A percentile compares a stretch with the other conserved stretches of the same genome.
Conservation (phyloP, 2,113 vertebrate species). For the rabbit (Oryctolagus cuniculus) region mOryCun1.1 NC_091443.1:19766501-19767000, state of each 20-base stretch:
- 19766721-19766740: background rate
- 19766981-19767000: too few species aligned
- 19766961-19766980: too few species aligned
- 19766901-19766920: background rate
- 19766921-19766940: too few species aligned
- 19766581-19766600: too few species aligned
- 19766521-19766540: too few species aligned
- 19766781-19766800: background rate
- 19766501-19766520: too few species aligned
- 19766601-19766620: too few species aligned
- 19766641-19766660: background rate
- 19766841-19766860: background rate
- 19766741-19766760: background rate
- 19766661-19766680: background rate
- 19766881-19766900: slow-evolving; percentile 24
- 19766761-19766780: background rate
- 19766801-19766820: background rate
- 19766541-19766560: too few species aligned
- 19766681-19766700: background rate
- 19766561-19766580: too few species aligned
- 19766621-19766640: background rate
- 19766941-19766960: too few species aligned
- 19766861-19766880: background rate
- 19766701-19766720: background rate
- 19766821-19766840: background rate